Evolutionary conservation across 2,888 invertebrate genomes (phyloP).

Genomic region (Nomada fucata): DNA sequence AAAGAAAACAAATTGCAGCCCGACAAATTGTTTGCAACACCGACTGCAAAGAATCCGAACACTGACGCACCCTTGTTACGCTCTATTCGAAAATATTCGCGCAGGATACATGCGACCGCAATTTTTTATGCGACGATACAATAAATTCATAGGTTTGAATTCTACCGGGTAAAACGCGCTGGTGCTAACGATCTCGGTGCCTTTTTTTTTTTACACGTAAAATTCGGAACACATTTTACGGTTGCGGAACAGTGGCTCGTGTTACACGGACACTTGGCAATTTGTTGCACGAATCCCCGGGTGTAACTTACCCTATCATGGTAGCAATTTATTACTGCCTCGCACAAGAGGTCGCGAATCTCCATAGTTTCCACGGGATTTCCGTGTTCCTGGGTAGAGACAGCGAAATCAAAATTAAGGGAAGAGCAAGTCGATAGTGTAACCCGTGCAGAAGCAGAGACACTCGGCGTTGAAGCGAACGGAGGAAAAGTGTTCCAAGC

Average conservation of each 20-base stretch:
- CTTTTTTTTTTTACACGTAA: not conserved
- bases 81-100: not conserved
- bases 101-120: not conserved
- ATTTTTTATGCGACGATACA: not conserved
- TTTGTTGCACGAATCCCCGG: slow-evolving; percentile 43
- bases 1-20: too few relatives aligned
- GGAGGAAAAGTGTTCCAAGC: slow-evolving; percentile 16
- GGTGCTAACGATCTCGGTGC: not conserved
- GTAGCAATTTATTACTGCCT: slow-evolving; percentile 40
- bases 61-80: too few relatives aligned
- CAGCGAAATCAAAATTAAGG: slow-evolving; percentile 15
- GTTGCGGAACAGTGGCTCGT: not conserved
- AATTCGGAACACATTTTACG: slow-evolving; percentile 13
- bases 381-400: not conserved
- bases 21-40: too few relatives aligned
- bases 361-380: slow-evolving; percentile 9
- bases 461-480: not conserved
- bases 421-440: slow-evolving; percentile 21
- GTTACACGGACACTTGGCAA: slow-evolving; percentile 10
- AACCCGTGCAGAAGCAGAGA: slow-evolving; percentile 6
- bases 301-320: slow-evolving; percentile 30
- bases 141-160: slow-evolving; percentile 16
- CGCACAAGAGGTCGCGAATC: slow-evolving; percentile 23
- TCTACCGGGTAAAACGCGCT: not conserved
- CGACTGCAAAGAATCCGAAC: too few relatives aligned